Evolutionary conservation across 2,113 vertebrate species (phyloP).

Genomic region (Eolophus roseicapilla): DNA sequence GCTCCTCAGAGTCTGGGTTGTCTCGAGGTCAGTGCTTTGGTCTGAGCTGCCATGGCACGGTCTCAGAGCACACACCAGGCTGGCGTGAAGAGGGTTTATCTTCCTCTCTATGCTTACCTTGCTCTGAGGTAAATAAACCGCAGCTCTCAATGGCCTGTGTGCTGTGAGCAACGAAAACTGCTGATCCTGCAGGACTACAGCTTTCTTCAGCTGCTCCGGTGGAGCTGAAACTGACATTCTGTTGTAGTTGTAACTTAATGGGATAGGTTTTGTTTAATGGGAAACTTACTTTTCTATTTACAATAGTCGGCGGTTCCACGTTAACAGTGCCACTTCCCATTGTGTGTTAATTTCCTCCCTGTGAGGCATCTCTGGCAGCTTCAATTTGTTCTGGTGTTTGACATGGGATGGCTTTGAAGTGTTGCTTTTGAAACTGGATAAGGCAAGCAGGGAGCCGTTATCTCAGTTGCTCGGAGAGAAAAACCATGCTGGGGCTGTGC

Average conservation of each 20-base stretch:
- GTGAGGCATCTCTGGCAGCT: not conserved
- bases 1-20: not conserved
- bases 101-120: not conserved
- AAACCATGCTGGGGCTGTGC: not conserved
- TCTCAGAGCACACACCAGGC: not conserved
- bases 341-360: not conserved
- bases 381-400: not conserved
- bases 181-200: not conserved
- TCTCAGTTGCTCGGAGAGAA: not conserved
- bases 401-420: constrained; percentile 9
- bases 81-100: not conserved
- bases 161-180: not conserved
- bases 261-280: not conserved
- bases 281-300: not conserved
- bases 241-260: not conserved
- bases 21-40: not conserved
- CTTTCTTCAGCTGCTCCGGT: not conserved
- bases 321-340: not conserved
- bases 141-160: not conserved
- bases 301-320: not conserved
- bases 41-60: not conserved
- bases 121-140: not conserved
- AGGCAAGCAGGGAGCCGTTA: not conserved
- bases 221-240: not conserved
- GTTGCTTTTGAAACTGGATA: not conserved